phyloP scores from a whole-genome alignment of 2,797 vertebrate genomes.

The Monodelphis domestica region DNA sequence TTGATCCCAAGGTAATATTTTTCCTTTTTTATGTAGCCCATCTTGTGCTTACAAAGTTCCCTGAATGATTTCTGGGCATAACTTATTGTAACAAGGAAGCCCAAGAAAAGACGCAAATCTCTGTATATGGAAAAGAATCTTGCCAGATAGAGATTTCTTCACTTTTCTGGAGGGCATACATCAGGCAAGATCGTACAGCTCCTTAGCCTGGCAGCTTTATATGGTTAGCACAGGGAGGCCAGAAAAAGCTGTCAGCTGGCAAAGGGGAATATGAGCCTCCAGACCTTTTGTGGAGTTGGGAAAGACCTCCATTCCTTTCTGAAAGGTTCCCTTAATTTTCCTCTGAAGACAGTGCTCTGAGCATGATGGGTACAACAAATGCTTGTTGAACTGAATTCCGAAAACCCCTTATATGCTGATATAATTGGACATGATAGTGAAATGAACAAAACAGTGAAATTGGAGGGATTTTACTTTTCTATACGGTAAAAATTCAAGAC shows the following conservation, averaged over 20 bases:
- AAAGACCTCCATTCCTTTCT: slow-evolving; percentile 54
- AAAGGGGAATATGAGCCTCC: slow-evolving; percentile 32
- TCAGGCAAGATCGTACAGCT: slow-evolving; percentile 25
- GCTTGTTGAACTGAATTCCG: neutral
- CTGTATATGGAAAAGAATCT: slow-evolving; percentile 59
- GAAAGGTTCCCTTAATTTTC: slow-evolving; percentile 32
- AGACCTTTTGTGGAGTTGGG: slow-evolving; percentile 11
- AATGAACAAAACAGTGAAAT: slow-evolving; percentile 12
- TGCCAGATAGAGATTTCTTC: slow-evolving; percentile 38
- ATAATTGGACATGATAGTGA: neutral
- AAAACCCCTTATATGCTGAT: neutral
- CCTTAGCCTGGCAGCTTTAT: slow-evolving; percentile 74
- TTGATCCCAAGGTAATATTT: slow-evolving; percentile 1
- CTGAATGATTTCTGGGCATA: slow-evolving; percentile 41
- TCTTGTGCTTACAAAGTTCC: slow-evolving; percentile 25
- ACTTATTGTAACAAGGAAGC: neutral
- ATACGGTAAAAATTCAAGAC: neutral
- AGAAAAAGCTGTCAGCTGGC: slow-evolving; percentile 61
- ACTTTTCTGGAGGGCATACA: slow-evolving; percentile 61
- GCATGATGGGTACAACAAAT: neutral
- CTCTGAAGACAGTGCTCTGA: neutral
- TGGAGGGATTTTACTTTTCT: slow-evolving; percentile 30
- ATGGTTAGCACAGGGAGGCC: slow-evolving; percentile 69
- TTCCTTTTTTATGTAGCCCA: slow-evolving; percentile 42
- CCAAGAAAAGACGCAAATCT: slow-evolving; percentile 43